phyloP scores from a whole-genome alignment of 2,113 vertebrate species.

The Archilochus colubris region DNA sequence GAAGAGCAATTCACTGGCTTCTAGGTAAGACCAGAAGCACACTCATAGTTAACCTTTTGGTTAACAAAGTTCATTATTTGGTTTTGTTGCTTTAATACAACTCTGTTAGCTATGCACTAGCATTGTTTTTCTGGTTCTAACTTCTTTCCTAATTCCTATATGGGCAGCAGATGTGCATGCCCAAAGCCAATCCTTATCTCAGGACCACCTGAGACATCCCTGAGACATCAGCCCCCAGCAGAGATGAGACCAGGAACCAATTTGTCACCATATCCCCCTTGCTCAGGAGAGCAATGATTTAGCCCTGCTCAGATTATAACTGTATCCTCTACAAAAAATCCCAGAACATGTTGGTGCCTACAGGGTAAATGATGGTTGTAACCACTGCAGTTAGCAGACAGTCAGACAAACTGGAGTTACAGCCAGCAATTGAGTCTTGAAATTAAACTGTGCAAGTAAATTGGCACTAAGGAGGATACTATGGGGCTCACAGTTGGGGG shows the following conservation, averaged over 20 bases:
- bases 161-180: rapidly evolving
- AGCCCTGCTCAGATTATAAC: not conserved
- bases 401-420: slow-evolving; percentile 38
- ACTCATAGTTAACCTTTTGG: not conserved
- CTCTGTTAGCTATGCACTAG: not conserved
- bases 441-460: slow-evolving; percentile 68
- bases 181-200: not conserved
- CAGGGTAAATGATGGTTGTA: slow-evolving; percentile 14
- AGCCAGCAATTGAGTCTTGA: slow-evolving; percentile 54
- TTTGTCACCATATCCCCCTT: not conserved
- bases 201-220: not conserved
- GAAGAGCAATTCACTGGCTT: not conserved
- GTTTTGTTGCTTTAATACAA: not conserved
- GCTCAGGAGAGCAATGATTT: not conserved
- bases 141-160: not conserved
- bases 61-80: not conserved
- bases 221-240: not conserved
- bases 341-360: not conserved
- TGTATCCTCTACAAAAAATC: slow-evolving; percentile 25
- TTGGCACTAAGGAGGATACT: slow-evolving; percentile 65
- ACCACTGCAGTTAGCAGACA: not conserved
- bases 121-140: not conserved
- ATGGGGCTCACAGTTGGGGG: slow-evolving; percentile 68
- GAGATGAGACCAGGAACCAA: not conserved
- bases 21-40: not conserved